Conservation (phyloP, 2,113 vertebrate genomes). For the Melanotaenia duboulayi region DNA sequence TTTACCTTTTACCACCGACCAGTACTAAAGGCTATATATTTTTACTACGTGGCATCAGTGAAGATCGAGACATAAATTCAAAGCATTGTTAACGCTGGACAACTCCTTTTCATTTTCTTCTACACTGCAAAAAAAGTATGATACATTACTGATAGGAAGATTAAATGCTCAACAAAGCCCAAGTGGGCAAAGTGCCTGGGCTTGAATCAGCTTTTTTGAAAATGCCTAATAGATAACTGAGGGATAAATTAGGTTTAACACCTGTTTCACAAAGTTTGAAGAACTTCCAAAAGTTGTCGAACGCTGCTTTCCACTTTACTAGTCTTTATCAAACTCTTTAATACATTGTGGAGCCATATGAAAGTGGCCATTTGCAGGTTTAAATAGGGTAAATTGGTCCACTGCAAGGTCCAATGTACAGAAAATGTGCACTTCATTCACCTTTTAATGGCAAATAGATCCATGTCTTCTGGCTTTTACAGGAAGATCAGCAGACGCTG, state of each 20-base stretch:
- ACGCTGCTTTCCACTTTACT: not conserved
- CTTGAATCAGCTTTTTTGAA: constrained; percentile 20
- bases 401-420: not conserved
- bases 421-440: constrained; percentile 8
- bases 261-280: not conserved
- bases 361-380: constrained; percentile 3
- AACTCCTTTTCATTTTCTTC: constrained; percentile 25
- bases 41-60: constrained; percentile 51
- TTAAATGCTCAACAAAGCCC: constrained; percentile 29
- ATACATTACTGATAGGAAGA: constrained; percentile 27
- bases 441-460: constrained; percentile 32
- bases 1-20: constrained; percentile 52
- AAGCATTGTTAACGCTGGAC: constrained; percentile 43
- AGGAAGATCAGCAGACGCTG: constrained; percentile 53
- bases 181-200: not conserved
- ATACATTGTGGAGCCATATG: not conserved
- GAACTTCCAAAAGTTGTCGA: not conserved
- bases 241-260: constrained; percentile 6
- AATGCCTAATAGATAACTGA: constrained; percentile 2
- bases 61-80: constrained; percentile 59
- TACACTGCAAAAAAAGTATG: constrained; percentile 10
- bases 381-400: not conserved
- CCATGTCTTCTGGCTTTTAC: constrained; percentile 21
- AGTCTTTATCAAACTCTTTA: constrained; percentile 7
- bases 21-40: constrained; percentile 48